Evolutionary conservation across 2,113 vertebrate genomes (phyloP), one percentile per base, ranked within the genome.

Genomic region (Myiozetetes cayanensis): DNA sequence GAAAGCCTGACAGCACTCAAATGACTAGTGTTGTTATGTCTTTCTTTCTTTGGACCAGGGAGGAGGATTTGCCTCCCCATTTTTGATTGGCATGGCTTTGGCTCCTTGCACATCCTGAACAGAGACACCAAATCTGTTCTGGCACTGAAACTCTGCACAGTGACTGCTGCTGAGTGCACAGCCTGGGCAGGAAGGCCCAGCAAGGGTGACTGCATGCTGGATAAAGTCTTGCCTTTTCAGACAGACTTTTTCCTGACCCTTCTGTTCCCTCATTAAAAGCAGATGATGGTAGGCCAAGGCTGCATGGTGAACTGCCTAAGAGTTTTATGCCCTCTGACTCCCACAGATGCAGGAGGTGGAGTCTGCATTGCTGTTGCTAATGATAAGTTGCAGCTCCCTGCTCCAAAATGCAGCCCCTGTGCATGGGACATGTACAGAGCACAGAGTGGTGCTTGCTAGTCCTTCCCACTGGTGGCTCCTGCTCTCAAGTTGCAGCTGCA

Each of bases 21-120:
- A 35, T 23, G 19, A 76, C 13, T 73, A 39, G 6, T 20, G 16
- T 8, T 0, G 0, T 58, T 67, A 46, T 0, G 0, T 30, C 6
- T 66, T 89, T 30, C 6, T 66, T 91, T 59, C 74, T n/a, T 39
- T 68, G 65, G 6, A 20, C 37, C 31, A 28, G 14, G 27, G 16
- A 68, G 8, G 13, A 1, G 28, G 25, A 63, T 30, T 8, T 85
- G 4, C 53, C 19, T 44, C 27, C 68, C 19, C 3, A 4, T 73
- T 80, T 82, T 58, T 71, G 35, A 31, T 8, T 59, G 43, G 10
- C 22, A 92, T 66, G 55, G 30, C n/a, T 89, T 74, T 31, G 61
- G 31, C 23, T 73, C 39, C 56, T 43, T 70, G 33, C 12, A 35
- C 50, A 9, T 19, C 25, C n/a, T 33, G 9, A 56, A 49, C 27